phyloP scores from a whole-genome alignment of 1,140 invertebrate genomes.

The Leptoteleia sp. region DNA sequence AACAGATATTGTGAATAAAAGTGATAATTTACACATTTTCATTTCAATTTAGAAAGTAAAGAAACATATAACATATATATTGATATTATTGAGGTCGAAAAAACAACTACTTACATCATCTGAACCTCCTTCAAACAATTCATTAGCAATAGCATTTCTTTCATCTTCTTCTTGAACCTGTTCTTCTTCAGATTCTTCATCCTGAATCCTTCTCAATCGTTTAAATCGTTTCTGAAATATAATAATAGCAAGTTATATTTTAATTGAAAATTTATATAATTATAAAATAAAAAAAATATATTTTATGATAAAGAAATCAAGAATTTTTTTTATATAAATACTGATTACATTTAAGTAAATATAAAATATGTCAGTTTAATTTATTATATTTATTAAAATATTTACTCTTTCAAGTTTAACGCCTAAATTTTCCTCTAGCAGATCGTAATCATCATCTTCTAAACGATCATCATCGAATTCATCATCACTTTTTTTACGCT shows the following conservation, averaged over 20 bases:
- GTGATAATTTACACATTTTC: too few relatives aligned
- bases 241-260: too few relatives aligned
- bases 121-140: conserved; percentile 92
- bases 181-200: conserved; percentile 93
- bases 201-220: conserved; percentile 90
- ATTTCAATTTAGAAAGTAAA: too few relatives aligned
- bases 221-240: conserved; percentile 93
- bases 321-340: too few relatives aligned
- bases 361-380: too few relatives aligned
- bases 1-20: conserved; percentile 40
- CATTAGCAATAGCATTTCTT: conserved; percentile 92
- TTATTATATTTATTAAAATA: conserved; percentile 57
- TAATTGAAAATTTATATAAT: too few relatives aligned
- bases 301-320: too few relatives aligned
- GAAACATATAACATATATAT: too few relatives aligned
- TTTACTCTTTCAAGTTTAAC: conserved; percentile 94
- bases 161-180: conserved; percentile 88
- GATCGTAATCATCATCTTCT: conserved; percentile 98
- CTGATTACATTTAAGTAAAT: too few relatives aligned
- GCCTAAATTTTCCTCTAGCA: conserved; percentile 99
- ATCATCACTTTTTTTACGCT: conserved; percentile 89
- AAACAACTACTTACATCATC: conserved; percentile 90
- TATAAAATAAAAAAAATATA: too few relatives aligned
- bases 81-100: too few relatives aligned
- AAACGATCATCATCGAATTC: conserved; percentile 92